Evolutionary conservation across 1,140 invertebrate species (phyloP).

Genomic region (Calliopsis andreniformis): DNA sequence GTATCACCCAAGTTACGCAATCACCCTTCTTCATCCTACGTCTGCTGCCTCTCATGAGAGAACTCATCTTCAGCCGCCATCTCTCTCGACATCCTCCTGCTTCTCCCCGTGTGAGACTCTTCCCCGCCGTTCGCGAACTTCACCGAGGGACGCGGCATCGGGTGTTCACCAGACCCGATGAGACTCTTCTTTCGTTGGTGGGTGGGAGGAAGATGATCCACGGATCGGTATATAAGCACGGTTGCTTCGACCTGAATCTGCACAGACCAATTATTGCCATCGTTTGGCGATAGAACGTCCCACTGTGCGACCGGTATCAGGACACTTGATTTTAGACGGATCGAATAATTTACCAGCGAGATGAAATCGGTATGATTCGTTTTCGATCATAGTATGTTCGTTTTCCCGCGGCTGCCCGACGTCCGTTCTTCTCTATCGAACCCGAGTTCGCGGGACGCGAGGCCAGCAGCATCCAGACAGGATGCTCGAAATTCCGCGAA

Average conservation of each 20-base stretch:
- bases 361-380: conserved; percentile 65
- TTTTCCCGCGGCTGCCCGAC: neutral
- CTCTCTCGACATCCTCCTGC: conserved; percentile 14
- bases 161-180: conserved; percentile 47
- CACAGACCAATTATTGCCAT: conserved; percentile 66
- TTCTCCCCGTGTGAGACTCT: neutral
- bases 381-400: too few relatives aligned
- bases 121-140: conserved; percentile 50
- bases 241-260: conserved; percentile 56
- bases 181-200: conserved; percentile 21
- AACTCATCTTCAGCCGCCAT: conserved; percentile 33
- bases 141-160: conserved; percentile 53
- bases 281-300: conserved; percentile 54
- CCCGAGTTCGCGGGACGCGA: too few relatives aligned
- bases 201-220: conserved; percentile 73
- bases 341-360: conserved; percentile 36
- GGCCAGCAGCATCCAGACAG: too few relatives aligned
- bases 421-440: too few relatives aligned
- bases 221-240: conserved; percentile 68
- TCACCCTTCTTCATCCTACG: conserved; percentile 34
- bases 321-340: conserved; percentile 15
- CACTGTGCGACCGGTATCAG: conserved; percentile 39
- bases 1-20: conserved; percentile 67
- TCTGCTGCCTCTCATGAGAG: conserved; percentile 4
- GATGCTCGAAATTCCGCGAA: too few relatives aligned